Percentiles rank a stretch among this genome's conserved stretches.
Evolutionary conservation across 1,140 invertebrate genomes (phyloP).

Genomic region (Stegodyphus dumicola): DNA sequence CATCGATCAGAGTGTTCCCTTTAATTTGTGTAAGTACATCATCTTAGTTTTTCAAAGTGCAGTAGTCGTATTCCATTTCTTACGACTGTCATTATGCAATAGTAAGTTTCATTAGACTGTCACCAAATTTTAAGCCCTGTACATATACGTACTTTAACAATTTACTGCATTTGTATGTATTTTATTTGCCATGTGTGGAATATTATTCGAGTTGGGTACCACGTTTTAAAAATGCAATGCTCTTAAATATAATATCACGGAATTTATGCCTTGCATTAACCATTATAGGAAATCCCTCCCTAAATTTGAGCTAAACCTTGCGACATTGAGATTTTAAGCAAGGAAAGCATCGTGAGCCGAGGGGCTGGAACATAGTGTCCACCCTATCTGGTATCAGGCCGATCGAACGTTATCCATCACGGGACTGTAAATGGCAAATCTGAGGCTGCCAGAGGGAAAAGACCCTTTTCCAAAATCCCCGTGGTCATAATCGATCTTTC

Average conservation of each 20-base stretch:
- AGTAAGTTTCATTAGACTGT: too few species aligned
- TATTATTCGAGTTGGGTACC: not conserved
- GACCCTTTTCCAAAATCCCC: not conserved
- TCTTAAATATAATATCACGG: not conserved
- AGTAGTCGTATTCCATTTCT: too few species aligned
- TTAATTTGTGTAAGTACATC: too few species aligned
- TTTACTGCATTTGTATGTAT: too few species aligned
- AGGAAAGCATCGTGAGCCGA: not conserved
- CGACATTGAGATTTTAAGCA: not conserved
- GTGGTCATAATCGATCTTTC: conserved; percentile 29
- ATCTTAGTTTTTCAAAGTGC: too few species aligned
- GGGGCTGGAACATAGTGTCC: not conserved
- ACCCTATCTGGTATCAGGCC: conserved; percentile 1
- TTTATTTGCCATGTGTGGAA: too few species aligned
- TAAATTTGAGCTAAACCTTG: not conserved
- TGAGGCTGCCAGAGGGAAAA: not conserved
- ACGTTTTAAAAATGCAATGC: not conserved
- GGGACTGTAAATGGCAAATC: conserved; percentile 21
- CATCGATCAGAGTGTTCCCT: too few species aligned
- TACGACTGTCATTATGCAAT: too few species aligned
- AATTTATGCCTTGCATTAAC: not conserved
- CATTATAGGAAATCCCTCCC: not conserved
- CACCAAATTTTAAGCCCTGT: too few species aligned
- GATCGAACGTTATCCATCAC: conserved; percentile 32
- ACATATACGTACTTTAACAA: too few species aligned